Base-by-base conservation (phyloP, 2,797 vertebrate species). In the Sebastolobus altivelis region DNA sequence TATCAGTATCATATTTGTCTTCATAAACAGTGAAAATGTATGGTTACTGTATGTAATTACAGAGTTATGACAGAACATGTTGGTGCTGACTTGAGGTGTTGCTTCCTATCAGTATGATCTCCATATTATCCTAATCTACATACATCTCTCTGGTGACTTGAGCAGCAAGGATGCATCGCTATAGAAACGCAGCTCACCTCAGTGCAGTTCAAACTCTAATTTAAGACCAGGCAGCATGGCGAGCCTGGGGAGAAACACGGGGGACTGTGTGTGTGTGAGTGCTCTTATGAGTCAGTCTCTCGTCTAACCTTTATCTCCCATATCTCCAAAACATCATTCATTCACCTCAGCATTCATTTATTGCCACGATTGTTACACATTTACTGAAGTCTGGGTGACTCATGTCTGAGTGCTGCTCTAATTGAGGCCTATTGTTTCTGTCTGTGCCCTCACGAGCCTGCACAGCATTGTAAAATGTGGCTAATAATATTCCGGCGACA, bases 131-230 rank as follows among this genome's bases (percentile, higher is more conserved):
- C 80, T 61, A 62, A 84, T 89, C 67, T 80, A 11, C 72, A 80
- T 81, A 60, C 40, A 72, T 81, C 67, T 77, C 87, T 80, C 75
- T 37, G 65, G 80, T 81, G 86, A 81, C 29, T 59, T 72, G 72
- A 35, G 70, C 54, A 70, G 82, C 75, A 81, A 86, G 83, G 73
- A 87, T 67, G 76, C 81, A 94, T 95, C 77, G 66, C 95, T 94
- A 94, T 94, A 94, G 95, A 93, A 94, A 95, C 94, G 62, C 76
- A 76, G 85, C 91, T 91, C 88, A 90, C 88, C 93, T 91, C 87
- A 60, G 81, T 38, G 87, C 68, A 33, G 82, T 84, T 93, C 82
- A 85, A 78, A 92, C 83, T 91, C 90, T 93, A 91, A 94, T 94
- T 94, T 91, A 92, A 94, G 91, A 93, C 49, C 72, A 88, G 87